A percentile compares a stretch with the other conserved stretches of the same genome.
These are phyloP conservation scores for Trilocha varians DNA, from an alignment of 2,888 invertebrate species.

Conservation along the genomic window DNA sequence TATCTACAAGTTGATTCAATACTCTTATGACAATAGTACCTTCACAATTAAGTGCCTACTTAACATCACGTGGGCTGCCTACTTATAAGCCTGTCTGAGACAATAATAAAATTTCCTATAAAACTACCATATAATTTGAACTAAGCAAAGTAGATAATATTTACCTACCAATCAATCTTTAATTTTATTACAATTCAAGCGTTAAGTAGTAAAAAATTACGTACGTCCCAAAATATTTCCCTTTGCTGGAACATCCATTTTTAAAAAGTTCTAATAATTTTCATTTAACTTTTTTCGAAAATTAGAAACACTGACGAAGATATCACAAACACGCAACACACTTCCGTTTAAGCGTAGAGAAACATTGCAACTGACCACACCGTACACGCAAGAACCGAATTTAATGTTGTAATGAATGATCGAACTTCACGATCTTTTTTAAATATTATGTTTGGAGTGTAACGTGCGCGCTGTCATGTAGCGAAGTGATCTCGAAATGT, in stretches of 20 bases:
- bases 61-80: too few relatives aligned
- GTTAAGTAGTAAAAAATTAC: too few relatives aligned
- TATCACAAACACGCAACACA: constrained; percentile 5
- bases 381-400: constrained; percentile 9
- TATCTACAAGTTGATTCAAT: too few relatives aligned
- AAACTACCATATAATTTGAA: too few relatives aligned
- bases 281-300: constrained; percentile 1
- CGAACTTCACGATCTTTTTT: constrained; percentile 13
- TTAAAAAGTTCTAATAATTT: constrained; percentile 2
- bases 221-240: constrained; percentile 74
- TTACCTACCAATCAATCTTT: too few relatives aligned
- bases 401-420: constrained; percentile 18
- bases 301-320: not conserved
- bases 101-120: too few relatives aligned
- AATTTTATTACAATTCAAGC: too few relatives aligned
- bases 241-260: constrained; percentile 70
- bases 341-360: not conserved
- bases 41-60: too few relatives aligned
- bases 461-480: constrained; percentile 33
- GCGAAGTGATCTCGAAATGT: constrained; percentile 13
- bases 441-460: constrained; percentile 4
- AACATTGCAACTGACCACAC: constrained; percentile 7
- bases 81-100: too few relatives aligned
- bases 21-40: too few relatives aligned
- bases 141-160: too few relatives aligned